These are phyloP conservation scores for Pluvialis apricaria DNA, from an alignment of 2,113 vertebrate genomes.

Conservation along the genomic window DNA sequence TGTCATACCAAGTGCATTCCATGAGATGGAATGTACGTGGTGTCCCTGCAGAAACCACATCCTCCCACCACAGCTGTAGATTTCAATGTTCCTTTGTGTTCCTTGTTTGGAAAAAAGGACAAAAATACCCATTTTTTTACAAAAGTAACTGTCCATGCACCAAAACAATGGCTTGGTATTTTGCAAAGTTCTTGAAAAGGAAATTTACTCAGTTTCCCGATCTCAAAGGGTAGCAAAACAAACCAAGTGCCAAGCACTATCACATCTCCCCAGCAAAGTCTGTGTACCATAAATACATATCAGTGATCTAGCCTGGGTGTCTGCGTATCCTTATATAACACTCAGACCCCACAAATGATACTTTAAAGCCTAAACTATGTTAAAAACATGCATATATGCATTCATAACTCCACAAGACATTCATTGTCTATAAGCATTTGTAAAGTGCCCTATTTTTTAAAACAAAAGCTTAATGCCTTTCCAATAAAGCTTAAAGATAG, in stretches of 20 bases:
- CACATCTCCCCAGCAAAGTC: neutral
- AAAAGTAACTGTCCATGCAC: neutral
- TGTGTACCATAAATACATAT: rapidly evolving
- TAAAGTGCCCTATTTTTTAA: neutral
- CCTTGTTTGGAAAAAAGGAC: conserved; percentile 18
- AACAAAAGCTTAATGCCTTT: neutral
- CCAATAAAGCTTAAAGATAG: neutral
- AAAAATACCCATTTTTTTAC: neutral
- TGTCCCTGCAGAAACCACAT: conserved; percentile 59
- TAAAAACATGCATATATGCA: neutral
- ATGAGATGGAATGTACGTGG: conserved; percentile 61
- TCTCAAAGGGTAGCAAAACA: neutral
- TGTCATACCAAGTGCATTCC: conserved; percentile 29
- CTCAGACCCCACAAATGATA: neutral
- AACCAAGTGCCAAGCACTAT: neutral
- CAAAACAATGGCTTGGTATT: neutral
- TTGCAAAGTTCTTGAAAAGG: neutral
- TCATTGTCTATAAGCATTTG: neutral
- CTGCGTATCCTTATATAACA: neutral
- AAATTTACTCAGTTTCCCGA: neutral
- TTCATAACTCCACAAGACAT: neutral
- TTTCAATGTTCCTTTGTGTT: conserved; percentile 81
- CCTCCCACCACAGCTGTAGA: conserved; percentile 61
- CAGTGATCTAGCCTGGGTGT: no score
- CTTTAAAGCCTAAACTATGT: neutral